Conservation (phyloP, 1,140 invertebrate genomes). For the Cepaea nemoralis region DNA sequence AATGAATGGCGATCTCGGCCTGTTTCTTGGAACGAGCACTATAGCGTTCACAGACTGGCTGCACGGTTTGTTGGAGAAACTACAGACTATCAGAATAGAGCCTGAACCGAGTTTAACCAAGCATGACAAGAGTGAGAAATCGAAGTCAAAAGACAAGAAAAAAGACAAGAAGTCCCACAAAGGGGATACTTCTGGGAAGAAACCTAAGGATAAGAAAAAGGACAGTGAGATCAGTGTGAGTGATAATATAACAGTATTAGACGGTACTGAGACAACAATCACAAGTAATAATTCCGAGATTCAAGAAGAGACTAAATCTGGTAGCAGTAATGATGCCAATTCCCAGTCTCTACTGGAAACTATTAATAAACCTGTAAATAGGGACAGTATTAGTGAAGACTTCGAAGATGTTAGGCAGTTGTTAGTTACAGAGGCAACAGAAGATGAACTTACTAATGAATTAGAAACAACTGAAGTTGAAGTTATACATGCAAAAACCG, state of each 20-base stretch:
- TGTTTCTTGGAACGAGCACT: conserved; percentile 90
- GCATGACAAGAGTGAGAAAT: conserved; percentile 2
- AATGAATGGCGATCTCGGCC: conserved; percentile 90
- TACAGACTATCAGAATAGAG: conserved; percentile 84
- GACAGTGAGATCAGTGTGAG: not conserved
- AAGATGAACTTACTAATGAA: conserved; percentile 51
- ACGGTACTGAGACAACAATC: not conserved
- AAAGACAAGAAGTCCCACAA: conserved; percentile 31
- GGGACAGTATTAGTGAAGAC: conserved; percentile 13
- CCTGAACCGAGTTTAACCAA: not conserved
- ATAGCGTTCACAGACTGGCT: conserved; percentile 89
- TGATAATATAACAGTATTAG: not conserved
- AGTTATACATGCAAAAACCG: not conserved
- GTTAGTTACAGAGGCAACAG: conserved; percentile 6
- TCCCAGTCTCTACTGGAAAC: not conserved
- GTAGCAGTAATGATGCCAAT: not conserved
- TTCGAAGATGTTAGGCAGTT: conserved; percentile 43
- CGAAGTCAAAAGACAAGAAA: conserved; percentile 26
- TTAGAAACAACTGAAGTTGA: conserved; percentile 47
- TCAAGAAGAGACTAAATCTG: not conserved
- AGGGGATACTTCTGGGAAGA: conserved; percentile 18
- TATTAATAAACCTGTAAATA: not conserved
- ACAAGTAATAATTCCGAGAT: too few species aligned
- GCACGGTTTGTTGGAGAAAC: conserved; percentile 87
- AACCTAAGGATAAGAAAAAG: not conserved